Base-by-base conservation (phyloP, 2,113 vertebrate species). In the Cephalopholis sonnerati region DNA sequence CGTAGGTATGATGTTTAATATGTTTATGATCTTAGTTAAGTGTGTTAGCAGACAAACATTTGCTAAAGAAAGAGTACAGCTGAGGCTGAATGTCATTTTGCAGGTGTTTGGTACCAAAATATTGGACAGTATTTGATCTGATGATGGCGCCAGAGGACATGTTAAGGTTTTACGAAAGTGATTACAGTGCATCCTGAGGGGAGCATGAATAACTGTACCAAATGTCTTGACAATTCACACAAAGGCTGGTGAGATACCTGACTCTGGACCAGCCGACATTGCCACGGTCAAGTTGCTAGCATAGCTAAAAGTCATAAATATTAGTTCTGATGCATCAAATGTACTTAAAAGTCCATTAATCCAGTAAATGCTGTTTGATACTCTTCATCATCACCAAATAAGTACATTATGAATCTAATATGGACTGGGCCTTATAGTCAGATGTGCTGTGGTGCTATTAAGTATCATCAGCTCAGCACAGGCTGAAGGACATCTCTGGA, bases 401-500 rank as follows among this genome's bases (percentile, higher is more conserved):
- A 48, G 16, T 64, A 22, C 3, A 54, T 20, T 36, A 46, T 24
- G 5, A 17, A 57, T 10, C n/a, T 17, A 63, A 51, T n/a, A 39
- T 22, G 22, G 7, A 39, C 7, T 2, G 17, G 15, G 12, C 36
- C 27, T 39, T 63, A 74, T 12, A 55, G 24, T 13, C 51, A 36
- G 24, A 58, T 72, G 39, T 51, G 16, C 32, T 32, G 63, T 2
- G 1, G 16, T 1, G 6, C 74, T 69, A 36, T 36, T 58, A 71
- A 25, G 36, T 54, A 54, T 62, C 46, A 63, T 36, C 65, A 32
- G 32, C 39, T 75, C 53, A 67, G 62, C n/a, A 54, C 59, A 57
- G 36, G 11, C 58, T 62, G 36, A 68, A 59, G 41, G 48, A 54
- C 16, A 2, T 54, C 50, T 76, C 6, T 55, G 36, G n/a, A 48